Percentiles rank a stretch among this genome's conserved stretches.
These are phyloP conservation scores for Pogonomyrmex californicus DNA, from an alignment of 1,140 invertebrate species.

Conservation along the genomic window DNA sequence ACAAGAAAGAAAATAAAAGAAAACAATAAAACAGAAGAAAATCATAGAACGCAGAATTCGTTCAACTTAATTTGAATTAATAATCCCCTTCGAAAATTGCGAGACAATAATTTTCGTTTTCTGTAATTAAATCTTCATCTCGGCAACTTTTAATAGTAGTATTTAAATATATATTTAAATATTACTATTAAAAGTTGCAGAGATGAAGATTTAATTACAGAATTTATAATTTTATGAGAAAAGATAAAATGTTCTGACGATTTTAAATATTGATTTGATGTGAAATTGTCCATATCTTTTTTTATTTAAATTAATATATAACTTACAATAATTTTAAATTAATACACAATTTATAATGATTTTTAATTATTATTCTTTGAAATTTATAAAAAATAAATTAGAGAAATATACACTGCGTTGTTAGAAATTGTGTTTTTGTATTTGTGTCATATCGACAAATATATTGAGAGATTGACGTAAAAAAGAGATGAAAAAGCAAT, in stretches of 20 bases:
- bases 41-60: background rate
- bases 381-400: no score
- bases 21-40: background rate
- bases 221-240: background rate
- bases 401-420: no score
- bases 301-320: no score
- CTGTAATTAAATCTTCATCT: no score
- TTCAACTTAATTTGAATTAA: background rate
- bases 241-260: background rate
- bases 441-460: background rate
- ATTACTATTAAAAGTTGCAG: background rate
- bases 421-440: background rate
- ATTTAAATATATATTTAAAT: slow-evolving; percentile 4
- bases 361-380: background rate
- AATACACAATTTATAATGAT: background rate
- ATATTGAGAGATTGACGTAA: background rate
- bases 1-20: no score
- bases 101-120: background rate
- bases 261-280: slow-evolving; percentile 6
- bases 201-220: background rate
- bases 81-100: background rate
- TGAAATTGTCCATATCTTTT: background rate
- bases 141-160: no score
- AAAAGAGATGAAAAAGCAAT: slow-evolving; percentile 19
- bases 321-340: no score